Evolutionary conservation across 2,113 vertebrate species (phyloP).

Genomic region (Takifugu bimaculatus): DNA sequence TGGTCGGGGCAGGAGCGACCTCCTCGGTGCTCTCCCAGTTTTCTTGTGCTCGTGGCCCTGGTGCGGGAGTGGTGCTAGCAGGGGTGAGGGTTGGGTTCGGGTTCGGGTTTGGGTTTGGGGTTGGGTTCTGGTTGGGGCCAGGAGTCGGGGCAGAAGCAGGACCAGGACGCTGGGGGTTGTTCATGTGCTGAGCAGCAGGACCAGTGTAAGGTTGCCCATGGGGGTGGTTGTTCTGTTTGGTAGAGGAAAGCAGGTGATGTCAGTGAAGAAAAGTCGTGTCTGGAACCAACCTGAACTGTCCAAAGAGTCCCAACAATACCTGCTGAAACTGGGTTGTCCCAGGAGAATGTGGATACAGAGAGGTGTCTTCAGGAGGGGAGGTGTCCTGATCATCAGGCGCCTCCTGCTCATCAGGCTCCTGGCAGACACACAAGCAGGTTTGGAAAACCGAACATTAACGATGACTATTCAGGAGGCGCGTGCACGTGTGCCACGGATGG

Average conservation of each 20-base stretch:
- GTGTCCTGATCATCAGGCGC: conserved; percentile 96
- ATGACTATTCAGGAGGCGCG: background rate
- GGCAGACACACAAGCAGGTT: conserved; percentile 39
- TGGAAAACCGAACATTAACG: background rate
- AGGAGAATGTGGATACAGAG: conserved; percentile 94
- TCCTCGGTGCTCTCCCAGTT: conserved; percentile 96
- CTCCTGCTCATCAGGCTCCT: conserved; percentile 98
- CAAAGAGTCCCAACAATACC: conserved; percentile 67
- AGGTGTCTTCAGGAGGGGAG: conserved; percentile 96
- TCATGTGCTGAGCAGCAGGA: conserved; percentile 98
- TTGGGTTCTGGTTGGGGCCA: conserved; percentile 44
- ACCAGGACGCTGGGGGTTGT: conserved; percentile 94
- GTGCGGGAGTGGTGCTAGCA: conserved; percentile 45
- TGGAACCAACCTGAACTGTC: no score
- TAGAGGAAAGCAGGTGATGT: background rate
- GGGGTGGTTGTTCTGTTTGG: conserved; percentile 91
- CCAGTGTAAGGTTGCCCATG: conserved; percentile 98
- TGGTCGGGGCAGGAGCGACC: conserved; percentile 80
- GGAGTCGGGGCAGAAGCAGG: conserved; percentile 70
- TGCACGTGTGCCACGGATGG: background rate
- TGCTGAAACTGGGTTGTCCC: conserved; percentile 95
- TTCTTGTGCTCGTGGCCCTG: conserved; percentile 98
- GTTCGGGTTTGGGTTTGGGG: background rate
- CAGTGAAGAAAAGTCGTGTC: no score
- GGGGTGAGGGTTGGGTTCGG: conserved; percentile 11